Evolutionary conservation across 1,140 invertebrate species (phyloP).

Genomic region (Lepidostoma basale): DNA sequence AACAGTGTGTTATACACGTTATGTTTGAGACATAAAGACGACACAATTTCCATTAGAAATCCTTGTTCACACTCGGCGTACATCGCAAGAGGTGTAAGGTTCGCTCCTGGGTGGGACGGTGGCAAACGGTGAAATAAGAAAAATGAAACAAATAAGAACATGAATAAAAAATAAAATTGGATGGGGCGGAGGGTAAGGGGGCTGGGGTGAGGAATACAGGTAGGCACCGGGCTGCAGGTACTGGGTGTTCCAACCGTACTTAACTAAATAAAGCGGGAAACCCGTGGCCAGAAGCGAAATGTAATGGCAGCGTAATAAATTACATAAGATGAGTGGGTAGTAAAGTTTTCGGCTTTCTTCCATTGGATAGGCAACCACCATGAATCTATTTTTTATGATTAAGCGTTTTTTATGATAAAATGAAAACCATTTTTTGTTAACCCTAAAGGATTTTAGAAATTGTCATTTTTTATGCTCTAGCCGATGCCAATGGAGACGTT

Average conservation of each 20-base stretch:
- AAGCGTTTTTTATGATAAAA: too few relatives aligned
- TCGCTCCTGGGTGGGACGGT: neutral
- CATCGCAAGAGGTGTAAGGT: neutral
- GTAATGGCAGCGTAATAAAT: constrained; percentile 5
- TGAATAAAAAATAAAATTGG: constrained; percentile 46
- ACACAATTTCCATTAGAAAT: too few relatives aligned
- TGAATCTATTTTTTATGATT: too few relatives aligned
- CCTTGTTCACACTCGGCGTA: neutral
- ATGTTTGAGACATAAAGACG: too few relatives aligned
- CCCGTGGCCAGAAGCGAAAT: constrained; percentile 5
- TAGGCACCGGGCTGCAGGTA: constrained; percentile 12
- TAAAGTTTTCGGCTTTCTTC: neutral
- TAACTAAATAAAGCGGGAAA: neutral
- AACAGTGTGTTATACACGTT: too few relatives aligned
- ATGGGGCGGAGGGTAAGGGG: constrained; percentile 5
- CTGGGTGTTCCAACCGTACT: constrained; percentile 4
- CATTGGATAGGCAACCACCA: neutral
- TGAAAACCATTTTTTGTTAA: too few relatives aligned
- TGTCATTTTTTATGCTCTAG: too few relatives aligned
- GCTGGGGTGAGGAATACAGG: neutral
- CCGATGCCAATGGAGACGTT: too few relatives aligned
- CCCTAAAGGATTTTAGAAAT: too few relatives aligned
- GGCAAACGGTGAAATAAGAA: constrained; percentile 22
- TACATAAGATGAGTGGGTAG: constrained; percentile 5
- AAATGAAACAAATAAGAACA: constrained; percentile 43